A percentile compares a stretch with the other conserved stretches of the same genome.
These are phyloP conservation scores for Lysandra coridon DNA, from an alignment of 2,888 invertebrate species.

Conservation along the genomic window DNA sequence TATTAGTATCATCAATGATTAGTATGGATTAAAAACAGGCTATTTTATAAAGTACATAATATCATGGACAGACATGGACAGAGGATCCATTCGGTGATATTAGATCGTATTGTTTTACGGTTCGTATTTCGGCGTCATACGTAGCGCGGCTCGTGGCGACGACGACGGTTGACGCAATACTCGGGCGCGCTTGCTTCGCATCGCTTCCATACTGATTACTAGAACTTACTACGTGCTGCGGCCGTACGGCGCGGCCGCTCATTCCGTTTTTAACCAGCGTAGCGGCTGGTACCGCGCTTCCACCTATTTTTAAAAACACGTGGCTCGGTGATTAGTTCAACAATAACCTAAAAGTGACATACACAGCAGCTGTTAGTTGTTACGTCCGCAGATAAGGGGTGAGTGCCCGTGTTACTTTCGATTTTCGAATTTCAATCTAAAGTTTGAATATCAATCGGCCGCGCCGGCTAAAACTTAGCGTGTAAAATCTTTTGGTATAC, in stretches of 20 bases:
- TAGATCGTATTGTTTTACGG: no score
- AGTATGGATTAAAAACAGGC: no score
- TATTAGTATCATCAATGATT: no score
- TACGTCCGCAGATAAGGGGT: slow-evolving; percentile 39
- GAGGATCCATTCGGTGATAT: no score
- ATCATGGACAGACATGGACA: no score
- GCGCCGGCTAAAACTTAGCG: slow-evolving; percentile 15
- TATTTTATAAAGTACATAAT: no score
- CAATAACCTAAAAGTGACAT: slow-evolving; percentile 47
- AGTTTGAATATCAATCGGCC: neutral
- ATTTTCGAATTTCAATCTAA: slow-evolving; percentile 14
- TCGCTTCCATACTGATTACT: slow-evolving; percentile 35
- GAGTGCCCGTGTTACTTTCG: slow-evolving; percentile 39
- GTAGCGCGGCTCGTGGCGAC: slow-evolving; percentile 34
- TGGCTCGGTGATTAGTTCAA: slow-evolving; percentile 58
- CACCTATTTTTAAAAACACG: slow-evolving; percentile 63
- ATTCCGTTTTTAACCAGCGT: slow-evolving; percentile 67
- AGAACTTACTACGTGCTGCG: no score
- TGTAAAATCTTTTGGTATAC: neutral
- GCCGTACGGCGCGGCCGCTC: slow-evolving; percentile 44
- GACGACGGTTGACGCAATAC: slow-evolving; percentile 54
- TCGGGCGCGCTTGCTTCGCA: slow-evolving; percentile 49
- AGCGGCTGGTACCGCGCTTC: slow-evolving; percentile 52
- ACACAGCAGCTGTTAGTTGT: slow-evolving; percentile 38
- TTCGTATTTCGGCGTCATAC: slow-evolving; percentile 26